Conservation (phyloP, 2,113 vertebrate genomes). For the Hippocampus guttulatus region DNA sequence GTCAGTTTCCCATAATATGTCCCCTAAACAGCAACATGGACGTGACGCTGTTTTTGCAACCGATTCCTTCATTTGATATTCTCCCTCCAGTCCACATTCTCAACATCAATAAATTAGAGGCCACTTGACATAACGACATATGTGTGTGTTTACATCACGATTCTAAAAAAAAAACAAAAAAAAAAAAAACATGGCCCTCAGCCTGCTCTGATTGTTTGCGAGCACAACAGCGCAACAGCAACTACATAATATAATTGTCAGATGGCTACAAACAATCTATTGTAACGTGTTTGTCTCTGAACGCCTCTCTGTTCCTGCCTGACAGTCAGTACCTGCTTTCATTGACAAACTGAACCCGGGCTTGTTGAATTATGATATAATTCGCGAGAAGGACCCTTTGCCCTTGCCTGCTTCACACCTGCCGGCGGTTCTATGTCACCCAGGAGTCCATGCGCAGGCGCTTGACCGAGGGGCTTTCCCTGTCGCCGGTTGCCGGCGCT, state of each 20-base stretch:
- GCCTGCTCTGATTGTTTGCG: slow-evolving; percentile 62
- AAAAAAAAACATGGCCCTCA: not conserved
- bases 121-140: not conserved
- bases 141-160: not conserved
- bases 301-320: slow-evolving; percentile 55
- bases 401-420: slow-evolving; percentile 29
- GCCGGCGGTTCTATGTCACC: slow-evolving; percentile 85
- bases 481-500: slow-evolving; percentile 78
- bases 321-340: slow-evolving; percentile 48
- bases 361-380: slow-evolving; percentile 63
- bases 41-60: not conserved
- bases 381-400: slow-evolving; percentile 59
- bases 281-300: slow-evolving; percentile 70
- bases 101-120: slow-evolving; percentile 8
- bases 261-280: slow-evolving; percentile 74
- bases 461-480: slow-evolving; percentile 92
- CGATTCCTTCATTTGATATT: not conserved
- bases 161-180: not conserved
- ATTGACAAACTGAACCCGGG: slow-evolving; percentile 64
- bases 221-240: slow-evolving; percentile 76
- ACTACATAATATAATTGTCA: slow-evolving; percentile 81
- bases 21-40: not conserved
- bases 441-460: slow-evolving; percentile 97
- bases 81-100: not conserved
- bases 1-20: not conserved